A percentile compares a stretch with the other conserved stretches of the same genome.
phyloP scores from a whole-genome alignment of 2,888 invertebrate genomes.

The Gisinianus flammeolus region DNA sequence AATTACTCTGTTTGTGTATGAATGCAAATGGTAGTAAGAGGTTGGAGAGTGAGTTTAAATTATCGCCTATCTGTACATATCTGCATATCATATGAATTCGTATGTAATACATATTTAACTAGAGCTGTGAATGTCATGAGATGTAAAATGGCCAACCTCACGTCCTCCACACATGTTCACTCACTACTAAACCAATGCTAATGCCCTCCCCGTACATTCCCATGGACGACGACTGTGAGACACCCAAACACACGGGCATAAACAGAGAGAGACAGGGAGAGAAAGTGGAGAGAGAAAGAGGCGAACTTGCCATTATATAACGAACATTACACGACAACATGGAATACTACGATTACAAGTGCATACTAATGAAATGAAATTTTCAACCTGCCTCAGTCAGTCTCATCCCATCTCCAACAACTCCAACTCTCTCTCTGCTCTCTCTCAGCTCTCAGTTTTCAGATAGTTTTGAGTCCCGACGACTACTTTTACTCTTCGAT shows the following conservation, averaged over 20 bases:
- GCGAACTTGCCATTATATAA: slow-evolving; percentile 26
- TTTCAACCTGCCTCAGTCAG: slow-evolving; percentile 34
- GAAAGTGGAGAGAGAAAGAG: not conserved
- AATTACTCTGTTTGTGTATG: slow-evolving; percentile 30
- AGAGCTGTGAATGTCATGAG: slow-evolving; percentile 26
- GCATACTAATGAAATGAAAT: slow-evolving; percentile 39
- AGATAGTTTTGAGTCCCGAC: not conserved
- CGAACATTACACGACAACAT: slow-evolving; percentile 30
- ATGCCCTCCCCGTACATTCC: slow-evolving; percentile 11
- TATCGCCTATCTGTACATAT: too few species aligned
- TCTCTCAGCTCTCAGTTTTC: not conserved
- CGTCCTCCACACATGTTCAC: slow-evolving; percentile 38
- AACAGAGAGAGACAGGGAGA: not conserved
- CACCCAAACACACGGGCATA: not conserved
- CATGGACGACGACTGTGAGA: not conserved
- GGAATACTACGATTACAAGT: slow-evolving; percentile 24
- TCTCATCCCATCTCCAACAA: not conserved
- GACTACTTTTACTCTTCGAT: slow-evolving; percentile 34
- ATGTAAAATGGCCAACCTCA: slow-evolving; percentile 42
- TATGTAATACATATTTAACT: too few species aligned
- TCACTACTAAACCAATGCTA: slow-evolving; percentile 40
- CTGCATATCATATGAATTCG: too few species aligned
- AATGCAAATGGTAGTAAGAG: slow-evolving; percentile 39
- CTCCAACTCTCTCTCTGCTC: slow-evolving; percentile 9
- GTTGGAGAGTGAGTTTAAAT: slow-evolving; percentile 26